These are phyloP conservation scores for Nephrotoma guestfalica DNA, from an alignment of 2,888 invertebrate species.

Conservation along the genomic window DNA sequence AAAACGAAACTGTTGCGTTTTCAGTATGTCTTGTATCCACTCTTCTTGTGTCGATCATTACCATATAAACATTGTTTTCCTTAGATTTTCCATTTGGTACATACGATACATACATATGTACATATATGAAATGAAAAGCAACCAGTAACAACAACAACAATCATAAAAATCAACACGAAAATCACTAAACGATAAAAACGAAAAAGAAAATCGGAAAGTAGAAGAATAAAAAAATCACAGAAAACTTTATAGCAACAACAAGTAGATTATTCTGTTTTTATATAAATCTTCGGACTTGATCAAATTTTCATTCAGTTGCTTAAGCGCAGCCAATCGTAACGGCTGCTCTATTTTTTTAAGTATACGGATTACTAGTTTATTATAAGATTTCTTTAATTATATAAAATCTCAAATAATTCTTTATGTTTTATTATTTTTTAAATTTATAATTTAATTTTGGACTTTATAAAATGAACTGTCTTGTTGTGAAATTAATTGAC, in stretches of 20 bases:
- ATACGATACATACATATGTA: background rate
- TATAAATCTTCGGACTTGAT: constrained; percentile 2
- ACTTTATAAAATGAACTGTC: background rate
- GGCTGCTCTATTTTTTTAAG: constrained; percentile 5
- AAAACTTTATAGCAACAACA: background rate
- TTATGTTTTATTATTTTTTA: background rate
- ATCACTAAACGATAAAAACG: background rate
- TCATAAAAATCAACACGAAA: background rate
- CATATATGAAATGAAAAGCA: background rate
- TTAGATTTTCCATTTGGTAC: background rate
- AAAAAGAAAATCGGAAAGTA: constrained; percentile 1
- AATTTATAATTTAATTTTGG: background rate
- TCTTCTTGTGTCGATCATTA: background rate
- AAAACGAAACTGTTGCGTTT: background rate
- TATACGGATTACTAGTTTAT: background rate
- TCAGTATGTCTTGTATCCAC: background rate
- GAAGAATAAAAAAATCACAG: background rate
- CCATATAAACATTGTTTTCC: background rate
- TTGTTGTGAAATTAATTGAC: background rate
- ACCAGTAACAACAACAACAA: background rate
- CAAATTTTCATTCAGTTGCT: constrained; percentile 7
- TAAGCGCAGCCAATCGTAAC: constrained; percentile 7
- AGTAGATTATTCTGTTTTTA: background rate
- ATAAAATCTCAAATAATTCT: background rate
- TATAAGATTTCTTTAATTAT: background rate